Evolutionary conservation across 2,113 vertebrate genomes (phyloP).

Genomic region (Alaudala cheleensis): DNA sequence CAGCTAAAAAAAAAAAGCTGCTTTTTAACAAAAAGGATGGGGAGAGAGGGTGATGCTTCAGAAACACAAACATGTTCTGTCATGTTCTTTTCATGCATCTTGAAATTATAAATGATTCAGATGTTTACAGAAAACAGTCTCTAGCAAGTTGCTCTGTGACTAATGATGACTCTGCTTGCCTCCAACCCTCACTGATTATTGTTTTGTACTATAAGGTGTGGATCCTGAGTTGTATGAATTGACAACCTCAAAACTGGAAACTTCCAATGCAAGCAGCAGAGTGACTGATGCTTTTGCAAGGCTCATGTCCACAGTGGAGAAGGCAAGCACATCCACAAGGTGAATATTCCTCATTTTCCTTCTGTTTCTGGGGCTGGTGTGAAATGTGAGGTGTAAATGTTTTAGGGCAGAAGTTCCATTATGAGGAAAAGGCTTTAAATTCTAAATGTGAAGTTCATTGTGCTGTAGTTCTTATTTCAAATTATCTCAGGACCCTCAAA

Average conservation of each 20-base stretch:
- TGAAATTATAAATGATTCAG: slow-evolving; percentile 69
- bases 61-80: neutral
- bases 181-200: slow-evolving; percentile 74
- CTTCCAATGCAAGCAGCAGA: slow-evolving; percentile 74
- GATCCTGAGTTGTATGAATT: slow-evolving; percentile 96
- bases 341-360: slow-evolving; percentile 14
- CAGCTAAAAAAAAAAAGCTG: neutral
- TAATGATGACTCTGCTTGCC: neutral
- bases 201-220: slow-evolving; percentile 86
- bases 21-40: neutral
- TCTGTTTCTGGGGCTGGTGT: neutral
- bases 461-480: neutral
- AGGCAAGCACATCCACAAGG: slow-evolving; percentile 95
- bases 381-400: neutral
- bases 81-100: neutral
- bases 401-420: neutral
- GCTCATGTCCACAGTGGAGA: slow-evolving; percentile 96
- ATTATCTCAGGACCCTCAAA: neutral
- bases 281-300: slow-evolving; percentile 93
- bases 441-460: neutral
- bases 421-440: neutral
- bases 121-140: slow-evolving; percentile 77
- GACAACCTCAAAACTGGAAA: slow-evolving; percentile 93
- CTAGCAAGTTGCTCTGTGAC: slow-evolving; percentile 55
- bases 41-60: neutral